Evolutionary conservation across 2,797 vertebrate species (phyloP).

Genomic region (Psittacula derbiana): DNA sequence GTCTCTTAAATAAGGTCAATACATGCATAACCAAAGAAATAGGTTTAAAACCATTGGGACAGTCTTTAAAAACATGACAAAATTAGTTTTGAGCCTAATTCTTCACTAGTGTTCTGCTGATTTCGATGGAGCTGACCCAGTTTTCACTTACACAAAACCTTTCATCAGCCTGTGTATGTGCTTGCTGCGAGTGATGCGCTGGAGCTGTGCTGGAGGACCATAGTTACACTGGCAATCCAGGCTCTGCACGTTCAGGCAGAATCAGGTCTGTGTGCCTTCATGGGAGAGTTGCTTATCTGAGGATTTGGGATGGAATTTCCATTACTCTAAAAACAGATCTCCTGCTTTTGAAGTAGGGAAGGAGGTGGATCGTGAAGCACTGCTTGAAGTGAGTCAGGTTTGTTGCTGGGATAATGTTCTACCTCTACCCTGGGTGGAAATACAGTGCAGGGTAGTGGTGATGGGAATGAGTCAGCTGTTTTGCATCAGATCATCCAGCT

Average conservation of each 20-base stretch:
- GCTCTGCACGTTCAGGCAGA: accelerated
- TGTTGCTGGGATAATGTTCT: neutral
- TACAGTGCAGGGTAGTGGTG: neutral
- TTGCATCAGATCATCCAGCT: neutral
- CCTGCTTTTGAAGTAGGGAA: neutral
- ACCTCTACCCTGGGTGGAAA: neutral
- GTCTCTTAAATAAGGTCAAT: neutral
- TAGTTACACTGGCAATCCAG: accelerated
- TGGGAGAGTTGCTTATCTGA: neutral
- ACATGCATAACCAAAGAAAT: neutral
- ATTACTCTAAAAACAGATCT: neutral
- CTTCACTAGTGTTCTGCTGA: neutral
- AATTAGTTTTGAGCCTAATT: neutral
- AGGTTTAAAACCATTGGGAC: neutral
- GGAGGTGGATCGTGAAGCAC: neutral
- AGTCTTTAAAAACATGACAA: neutral
- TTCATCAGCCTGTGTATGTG: neutral
- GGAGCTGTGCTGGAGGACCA: accelerated
- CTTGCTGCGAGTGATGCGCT: accelerated
- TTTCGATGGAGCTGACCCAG: neutral
- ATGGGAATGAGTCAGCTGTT: neutral
- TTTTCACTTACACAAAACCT: neutral
- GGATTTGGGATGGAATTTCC: neutral
- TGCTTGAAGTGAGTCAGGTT: neutral
- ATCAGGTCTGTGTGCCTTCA: neutral